Conservation (phyloP, 1,140 invertebrate genomes). For the Physella acuta region DNA sequence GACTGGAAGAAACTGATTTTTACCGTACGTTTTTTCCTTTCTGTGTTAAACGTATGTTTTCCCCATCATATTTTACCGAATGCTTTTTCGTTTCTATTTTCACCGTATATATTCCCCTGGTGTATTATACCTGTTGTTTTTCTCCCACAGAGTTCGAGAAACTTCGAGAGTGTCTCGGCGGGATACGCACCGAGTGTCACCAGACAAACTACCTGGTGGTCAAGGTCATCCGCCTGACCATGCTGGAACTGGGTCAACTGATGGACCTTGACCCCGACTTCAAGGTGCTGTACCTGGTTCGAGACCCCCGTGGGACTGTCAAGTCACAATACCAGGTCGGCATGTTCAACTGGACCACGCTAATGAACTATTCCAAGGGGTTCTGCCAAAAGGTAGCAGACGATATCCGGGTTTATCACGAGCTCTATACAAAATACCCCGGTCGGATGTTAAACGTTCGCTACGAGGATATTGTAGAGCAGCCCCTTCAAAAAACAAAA, state of each 20-base stretch:
- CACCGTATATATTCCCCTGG: too few relatives aligned
- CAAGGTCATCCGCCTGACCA: constrained; percentile 27
- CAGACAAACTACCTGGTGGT: constrained; percentile 3
- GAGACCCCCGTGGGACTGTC: constrained; percentile 29
- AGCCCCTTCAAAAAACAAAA: constrained; percentile 6
- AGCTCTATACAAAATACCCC: constrained; percentile 1
- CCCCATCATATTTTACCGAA: too few relatives aligned
- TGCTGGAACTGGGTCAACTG: constrained; percentile 6
- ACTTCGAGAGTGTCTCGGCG: too few relatives aligned
- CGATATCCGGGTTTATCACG: constrained; percentile 5
- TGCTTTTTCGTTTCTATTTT: too few relatives aligned
- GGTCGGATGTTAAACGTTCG: constrained; percentile 19
- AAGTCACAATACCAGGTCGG: constrained; percentile 6
- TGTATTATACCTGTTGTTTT: too few relatives aligned
- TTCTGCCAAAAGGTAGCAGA: constrained; percentile 21
- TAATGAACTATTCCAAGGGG: background rate
- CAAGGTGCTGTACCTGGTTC: constrained; percentile 31
- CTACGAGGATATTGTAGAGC: constrained; percentile 29
- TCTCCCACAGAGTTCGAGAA: too few relatives aligned
- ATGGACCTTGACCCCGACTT: constrained; percentile 19
- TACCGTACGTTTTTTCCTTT: too few relatives aligned
- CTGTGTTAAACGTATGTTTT: too few relatives aligned
- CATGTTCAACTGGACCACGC: background rate
- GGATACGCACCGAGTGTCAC: constrained; percentile 6
- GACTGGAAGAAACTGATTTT: too few relatives aligned